Conservation (phyloP, 2,888 invertebrate genomes). For the Tachystola acroxantha region DNA sequence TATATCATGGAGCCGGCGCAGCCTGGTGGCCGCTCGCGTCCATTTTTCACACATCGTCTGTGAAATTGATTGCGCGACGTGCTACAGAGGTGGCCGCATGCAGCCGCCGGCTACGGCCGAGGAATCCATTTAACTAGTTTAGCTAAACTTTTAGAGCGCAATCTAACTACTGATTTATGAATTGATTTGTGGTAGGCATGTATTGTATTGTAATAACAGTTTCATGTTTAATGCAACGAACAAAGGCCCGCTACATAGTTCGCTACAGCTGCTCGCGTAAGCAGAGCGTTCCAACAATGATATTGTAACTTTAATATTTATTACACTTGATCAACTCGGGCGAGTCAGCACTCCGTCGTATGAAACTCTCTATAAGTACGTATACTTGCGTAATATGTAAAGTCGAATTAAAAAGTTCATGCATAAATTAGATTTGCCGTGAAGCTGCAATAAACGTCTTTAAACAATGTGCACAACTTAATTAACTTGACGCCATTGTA, state of each 20-base stretch:
- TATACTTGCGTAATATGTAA: constrained; percentile 26
- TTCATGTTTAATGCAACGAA: constrained; percentile 59
- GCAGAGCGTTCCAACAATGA: constrained; percentile 65
- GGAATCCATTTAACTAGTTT: neutral
- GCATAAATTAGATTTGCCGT: constrained; percentile 48
- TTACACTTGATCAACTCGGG: constrained; percentile 67
- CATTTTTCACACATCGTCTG: constrained; percentile 53
- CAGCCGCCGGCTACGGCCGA: constrained; percentile 4
- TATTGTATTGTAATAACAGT: constrained; percentile 47
- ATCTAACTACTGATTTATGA: constrained; percentile 10
- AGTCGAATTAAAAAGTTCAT: constrained; percentile 55
- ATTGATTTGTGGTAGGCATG: constrained; percentile 27
- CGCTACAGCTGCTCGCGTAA: constrained; percentile 51
- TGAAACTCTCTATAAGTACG: constrained; percentile 21
- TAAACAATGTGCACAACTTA: constrained; percentile 65
- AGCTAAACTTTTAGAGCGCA: constrained; percentile 13
- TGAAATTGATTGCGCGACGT: constrained; percentile 43
- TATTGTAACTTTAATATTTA: constrained; percentile 75
- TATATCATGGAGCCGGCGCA: constrained; percentile 43
- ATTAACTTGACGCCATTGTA: constrained; percentile 70
- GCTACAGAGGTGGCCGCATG: constrained; percentile 7
- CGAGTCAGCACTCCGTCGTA: constrained; percentile 39
- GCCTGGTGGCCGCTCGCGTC: constrained; percentile 26
- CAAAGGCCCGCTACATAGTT: constrained; percentile 65
- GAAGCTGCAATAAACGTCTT: constrained; percentile 55